Evolutionary conservation across 1,140 invertebrate species (phyloP), one percentile per base, ranked within the genome.

Genomic region (Macrosteles quadrilineatus): DNA sequence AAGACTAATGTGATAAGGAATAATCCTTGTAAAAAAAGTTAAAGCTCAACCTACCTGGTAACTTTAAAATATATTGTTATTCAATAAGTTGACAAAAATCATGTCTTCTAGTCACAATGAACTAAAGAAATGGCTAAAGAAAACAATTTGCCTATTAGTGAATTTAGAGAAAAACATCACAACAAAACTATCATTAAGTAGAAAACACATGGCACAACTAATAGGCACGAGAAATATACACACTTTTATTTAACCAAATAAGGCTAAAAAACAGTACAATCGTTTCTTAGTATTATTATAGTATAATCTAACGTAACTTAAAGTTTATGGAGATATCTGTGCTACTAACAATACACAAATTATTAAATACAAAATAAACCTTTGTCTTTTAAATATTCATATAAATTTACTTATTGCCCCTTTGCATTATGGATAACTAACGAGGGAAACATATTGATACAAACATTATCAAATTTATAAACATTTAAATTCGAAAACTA

Each of bases 191-290:
- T n/a, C n/a, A n/a, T n/a, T n/a, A n/a, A n/a, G n/a, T n/a, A n/a
- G n/a, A n/a, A n/a, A n/a, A n/a, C n/a, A n/a, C n/a, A n/a, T n/a
- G n/a, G n/a, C n/a, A n/a, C n/a, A n/a, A n/a, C n/a, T n/a, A n/a
- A 50, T 9, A 19, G 4, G 3, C 47, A 63, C 31, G n/a, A 6
- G 14, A 32, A 32, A 63, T 63, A 63, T 63, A 63, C 59, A 63
- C 59, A 63, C 59, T 63, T 63, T 63, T 63, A 63, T 63, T 63
- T 63, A 63, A 63, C 59, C 59, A 63, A 63, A 63, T 63, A 63
- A 63, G 59, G 59, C 59, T 63, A 63, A 63, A 63, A 63, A 63
- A 63, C 59, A 63, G 31, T 63, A 63, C 59, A 63, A 63, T 63
- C 29, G 59, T 63, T 63, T 27, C 55, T 59, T 59, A 59, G 55